Evolutionary conservation across 2,888 invertebrate genomes (phyloP), one percentile per base, ranked within the genome.

Genomic region (Parapristionchus giblindavisi): DNA sequence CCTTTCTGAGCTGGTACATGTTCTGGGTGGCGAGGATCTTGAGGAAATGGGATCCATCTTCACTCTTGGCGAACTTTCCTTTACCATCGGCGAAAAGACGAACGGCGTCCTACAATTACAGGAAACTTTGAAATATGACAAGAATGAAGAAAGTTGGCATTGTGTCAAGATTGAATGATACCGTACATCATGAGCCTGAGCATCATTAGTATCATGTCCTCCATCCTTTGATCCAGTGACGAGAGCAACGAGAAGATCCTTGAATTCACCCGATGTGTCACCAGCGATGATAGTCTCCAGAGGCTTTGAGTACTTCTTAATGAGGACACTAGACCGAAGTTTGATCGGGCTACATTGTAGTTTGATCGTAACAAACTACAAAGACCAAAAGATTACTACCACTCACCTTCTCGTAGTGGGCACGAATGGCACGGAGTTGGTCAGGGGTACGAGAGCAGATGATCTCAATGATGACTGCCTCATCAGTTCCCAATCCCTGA

Each of bases 261-360:
- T 93, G 90, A 96, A 96, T 87, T 93, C 93, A 27, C 96, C 96
- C 61, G 94, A 94, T 3, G 95, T 95, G 88, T 96, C 96, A 66
- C 92, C 92, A 77, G 91, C 76, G 36, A 86, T 70, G 24, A 32
- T 21, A 43, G 29, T 60, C 29, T 3, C 72, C 32, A 72, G 60
- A 8, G 72, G 60, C 2, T 70, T 58, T 17, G 21, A 29, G 34
- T 72, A 11, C 48, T 40, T 40, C 60, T 27, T 40, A 36, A 40
- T 6, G 5, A 40, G n/a, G 8, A 38, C 24, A 29, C 5, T 21
- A 43, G 29, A 14, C 14, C 27, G 60, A 8, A 60, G 60, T 27
- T 5, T 34, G 5, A 34, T 14, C 17, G n/a, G 11, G 27, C 24
- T 17, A 54, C n/a, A 54, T n/a, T 54, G 56, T n/a, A 54, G 43